Conservation (phyloP, 2,888 invertebrate species). For the Trachelus stipa region DNA sequence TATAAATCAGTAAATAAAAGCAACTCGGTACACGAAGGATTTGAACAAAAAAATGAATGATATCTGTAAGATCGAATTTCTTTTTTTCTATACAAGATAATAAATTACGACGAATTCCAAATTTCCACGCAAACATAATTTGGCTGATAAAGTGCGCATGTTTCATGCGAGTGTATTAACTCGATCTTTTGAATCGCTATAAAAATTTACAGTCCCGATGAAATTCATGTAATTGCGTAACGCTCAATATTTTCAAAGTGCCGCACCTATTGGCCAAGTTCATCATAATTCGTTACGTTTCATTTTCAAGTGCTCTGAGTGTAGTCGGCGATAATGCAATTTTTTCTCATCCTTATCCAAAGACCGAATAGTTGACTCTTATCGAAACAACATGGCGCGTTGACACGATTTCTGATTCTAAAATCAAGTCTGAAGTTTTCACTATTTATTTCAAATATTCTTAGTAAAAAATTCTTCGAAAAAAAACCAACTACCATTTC, state of each 20-base stretch:
- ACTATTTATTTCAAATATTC: background rate
- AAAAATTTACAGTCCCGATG: background rate
- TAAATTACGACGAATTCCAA: background rate
- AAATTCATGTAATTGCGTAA: background rate
- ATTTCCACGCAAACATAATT: background rate
- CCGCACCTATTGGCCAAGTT: background rate
- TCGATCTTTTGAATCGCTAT: background rate
- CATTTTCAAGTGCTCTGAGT: background rate
- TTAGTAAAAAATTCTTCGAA: background rate
- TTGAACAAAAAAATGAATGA: background rate
- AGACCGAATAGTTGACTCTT: constrained; percentile 53
- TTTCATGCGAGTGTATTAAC: background rate
- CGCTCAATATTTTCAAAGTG: background rate
- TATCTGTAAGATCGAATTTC: background rate
- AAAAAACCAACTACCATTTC: too few species aligned
- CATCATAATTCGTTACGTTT: background rate
- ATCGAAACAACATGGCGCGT: constrained; percentile 49
- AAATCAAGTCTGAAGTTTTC: background rate
- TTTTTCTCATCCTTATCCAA: constrained; percentile 51
- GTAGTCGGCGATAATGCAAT: constrained; percentile 44
- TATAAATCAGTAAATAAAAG: background rate
- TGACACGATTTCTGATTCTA: constrained; percentile 5
- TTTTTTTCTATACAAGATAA: background rate
- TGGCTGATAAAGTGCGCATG: background rate
- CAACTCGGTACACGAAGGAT: background rate